Conservation (phyloP, 2,888 invertebrate genomes). For the Artemia sinica region DNA sequence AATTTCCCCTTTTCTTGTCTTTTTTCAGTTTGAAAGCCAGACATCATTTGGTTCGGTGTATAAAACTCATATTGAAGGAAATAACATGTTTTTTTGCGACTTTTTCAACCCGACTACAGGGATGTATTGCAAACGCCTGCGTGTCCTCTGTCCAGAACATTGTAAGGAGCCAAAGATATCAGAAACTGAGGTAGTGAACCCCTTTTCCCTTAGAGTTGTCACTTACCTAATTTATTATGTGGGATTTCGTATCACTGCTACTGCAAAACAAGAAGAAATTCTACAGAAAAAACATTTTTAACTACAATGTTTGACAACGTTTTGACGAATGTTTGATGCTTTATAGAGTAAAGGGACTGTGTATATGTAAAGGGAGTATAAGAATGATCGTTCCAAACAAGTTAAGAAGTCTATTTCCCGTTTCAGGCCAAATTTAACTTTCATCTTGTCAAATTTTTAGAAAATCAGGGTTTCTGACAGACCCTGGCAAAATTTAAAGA, state of each 20-base stretch:
- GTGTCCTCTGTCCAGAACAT: constrained; percentile 93
- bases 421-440: no score
- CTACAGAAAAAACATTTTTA: no score
- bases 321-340: no score
- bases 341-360: no score
- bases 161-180: constrained; percentile 79
- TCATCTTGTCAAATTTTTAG: no score
- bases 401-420: no score
- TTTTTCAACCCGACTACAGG: constrained; percentile 70
- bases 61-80: constrained; percentile 81
- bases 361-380: no score
- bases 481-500: no score
- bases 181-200: constrained; percentile 43
- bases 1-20: constrained; percentile 13
- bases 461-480: no score
- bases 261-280: not conserved
- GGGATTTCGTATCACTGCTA: not conserved
- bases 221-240: not conserved
- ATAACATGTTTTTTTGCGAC: constrained; percentile 96
- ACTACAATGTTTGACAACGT: no score
- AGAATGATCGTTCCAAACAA: no score
- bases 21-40: constrained; percentile 66
- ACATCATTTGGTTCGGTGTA: constrained; percentile 89
- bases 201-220: not conserved
- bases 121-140: constrained; percentile 85